phyloP scores from a whole-genome alignment of 2,113 vertebrate species.

The Andinoacara biseriatus region DNA sequence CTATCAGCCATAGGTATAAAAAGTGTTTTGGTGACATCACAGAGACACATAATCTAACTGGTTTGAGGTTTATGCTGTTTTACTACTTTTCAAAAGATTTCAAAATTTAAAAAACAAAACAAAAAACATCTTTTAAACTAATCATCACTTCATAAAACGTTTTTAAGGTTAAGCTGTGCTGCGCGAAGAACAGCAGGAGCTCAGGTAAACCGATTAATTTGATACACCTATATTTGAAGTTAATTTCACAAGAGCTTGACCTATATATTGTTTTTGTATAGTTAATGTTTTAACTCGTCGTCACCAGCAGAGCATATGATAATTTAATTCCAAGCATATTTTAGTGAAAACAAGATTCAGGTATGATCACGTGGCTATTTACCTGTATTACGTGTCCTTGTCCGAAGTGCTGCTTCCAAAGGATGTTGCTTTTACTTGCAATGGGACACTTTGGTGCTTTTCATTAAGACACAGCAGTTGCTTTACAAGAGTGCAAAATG shows the following conservation, averaged over 20 bases:
- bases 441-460: background rate
- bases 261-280: background rate
- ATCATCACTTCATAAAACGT: too few relatives aligned
- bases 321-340: background rate
- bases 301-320: background rate
- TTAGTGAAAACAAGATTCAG: background rate
- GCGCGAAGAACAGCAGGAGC: background rate
- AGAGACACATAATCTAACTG: background rate
- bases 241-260: background rate
- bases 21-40: slow-evolving; percentile 4
- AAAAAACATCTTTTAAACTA: too few relatives aligned
- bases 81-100: background rate
- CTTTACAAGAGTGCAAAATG: background rate
- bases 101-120: background rate
- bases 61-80: background rate
- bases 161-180: background rate
- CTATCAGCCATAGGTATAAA: background rate
- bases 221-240: background rate
- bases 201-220: background rate
- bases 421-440: slow-evolving; percentile 36
- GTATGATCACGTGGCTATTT: background rate
- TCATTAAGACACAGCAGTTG: background rate
- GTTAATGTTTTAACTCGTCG: background rate
- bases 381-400: slow-evolving; percentile 47
- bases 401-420: background rate